Conservation (phyloP, 2,113 vertebrate species). For the Carassius gibelio region DNA sequence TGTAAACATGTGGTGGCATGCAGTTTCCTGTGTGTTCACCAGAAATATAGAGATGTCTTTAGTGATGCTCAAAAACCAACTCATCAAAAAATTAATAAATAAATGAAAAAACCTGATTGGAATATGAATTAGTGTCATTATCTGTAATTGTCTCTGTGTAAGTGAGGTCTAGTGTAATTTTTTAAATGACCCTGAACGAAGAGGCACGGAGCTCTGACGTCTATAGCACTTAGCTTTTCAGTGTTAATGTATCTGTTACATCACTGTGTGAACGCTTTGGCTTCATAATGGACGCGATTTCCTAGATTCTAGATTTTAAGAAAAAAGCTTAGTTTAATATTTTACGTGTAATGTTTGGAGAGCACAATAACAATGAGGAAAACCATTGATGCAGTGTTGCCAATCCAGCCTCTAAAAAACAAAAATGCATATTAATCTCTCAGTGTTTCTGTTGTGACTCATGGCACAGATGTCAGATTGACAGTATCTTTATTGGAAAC, state of each 20-base stretch:
- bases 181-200: conserved; percentile 46
- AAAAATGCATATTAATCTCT: conserved; percentile 1
- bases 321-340: conserved; percentile 3
- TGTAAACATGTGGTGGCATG: neutral
- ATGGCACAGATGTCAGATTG: neutral
- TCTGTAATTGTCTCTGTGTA: conserved; percentile 36
- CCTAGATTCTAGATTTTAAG: conserved; percentile 10
- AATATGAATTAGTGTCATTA: conserved; percentile 40
- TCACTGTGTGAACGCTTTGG: conserved; percentile 17
- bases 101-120: neutral
- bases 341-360: neutral
- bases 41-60: neutral
- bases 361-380: neutral
- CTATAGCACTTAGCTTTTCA: conserved; percentile 33
- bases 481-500: conserved; percentile 4
- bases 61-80: neutral
- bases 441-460: neutral
- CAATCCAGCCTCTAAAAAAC: neutral
- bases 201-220: conserved; percentile 33
- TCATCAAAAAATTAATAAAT: neutral
- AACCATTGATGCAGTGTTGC: neutral
- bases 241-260: conserved; percentile 44
- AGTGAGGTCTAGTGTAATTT: conserved; percentile 44
- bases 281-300: conserved; percentile 32
- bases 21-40: neutral